These are phyloP conservation scores for Pocota personata DNA, from an alignment of 2,888 invertebrate genomes.

Conservation along the genomic window DNA sequence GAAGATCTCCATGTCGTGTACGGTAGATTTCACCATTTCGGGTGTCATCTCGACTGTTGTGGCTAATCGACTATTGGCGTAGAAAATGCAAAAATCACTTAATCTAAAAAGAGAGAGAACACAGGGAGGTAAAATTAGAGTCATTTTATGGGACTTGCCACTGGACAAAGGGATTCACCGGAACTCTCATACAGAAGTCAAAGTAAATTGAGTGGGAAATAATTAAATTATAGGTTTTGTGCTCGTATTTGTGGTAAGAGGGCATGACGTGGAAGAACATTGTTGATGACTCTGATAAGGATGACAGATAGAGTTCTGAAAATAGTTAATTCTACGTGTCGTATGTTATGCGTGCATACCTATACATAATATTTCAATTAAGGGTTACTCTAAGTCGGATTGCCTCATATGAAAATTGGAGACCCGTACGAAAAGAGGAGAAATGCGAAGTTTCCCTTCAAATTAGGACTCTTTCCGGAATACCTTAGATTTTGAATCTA, in stretches of 20 bases:
- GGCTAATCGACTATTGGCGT: conserved; percentile 86
- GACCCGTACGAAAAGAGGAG: too few species aligned
- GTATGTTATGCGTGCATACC: too few species aligned
- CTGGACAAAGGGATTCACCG: not conserved
- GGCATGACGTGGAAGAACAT: not conserved
- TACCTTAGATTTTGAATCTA: too few species aligned
- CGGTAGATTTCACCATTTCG: conserved; percentile 84
- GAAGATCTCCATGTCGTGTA: conserved; percentile 86
- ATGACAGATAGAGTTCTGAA: not conserved
- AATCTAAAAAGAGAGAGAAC: conserved; percentile 81
- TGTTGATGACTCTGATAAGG: not conserved
- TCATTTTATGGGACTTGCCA: not conserved
- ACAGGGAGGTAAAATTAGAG: not conserved
- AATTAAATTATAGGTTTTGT: conserved; percentile 31
- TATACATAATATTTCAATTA: too few species aligned
- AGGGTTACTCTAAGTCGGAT: too few species aligned
- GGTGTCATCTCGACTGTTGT: conserved; percentile 85
- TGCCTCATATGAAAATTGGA: too few species aligned
- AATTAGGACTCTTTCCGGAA: too few species aligned
- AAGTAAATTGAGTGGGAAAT: conserved; percentile 40
- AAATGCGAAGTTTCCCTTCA: too few species aligned
- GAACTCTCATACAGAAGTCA: not conserved
- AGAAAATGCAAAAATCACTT: conserved; percentile 85
- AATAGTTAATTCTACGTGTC: too few species aligned
- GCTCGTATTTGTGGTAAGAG: not conserved